Evolutionary conservation across 30 jellyfish, hydroid and myxozoan species (phyloP), one percentile per base, ranked within the genome.

Genomic region (Rhopilema esculentum): DNA sequence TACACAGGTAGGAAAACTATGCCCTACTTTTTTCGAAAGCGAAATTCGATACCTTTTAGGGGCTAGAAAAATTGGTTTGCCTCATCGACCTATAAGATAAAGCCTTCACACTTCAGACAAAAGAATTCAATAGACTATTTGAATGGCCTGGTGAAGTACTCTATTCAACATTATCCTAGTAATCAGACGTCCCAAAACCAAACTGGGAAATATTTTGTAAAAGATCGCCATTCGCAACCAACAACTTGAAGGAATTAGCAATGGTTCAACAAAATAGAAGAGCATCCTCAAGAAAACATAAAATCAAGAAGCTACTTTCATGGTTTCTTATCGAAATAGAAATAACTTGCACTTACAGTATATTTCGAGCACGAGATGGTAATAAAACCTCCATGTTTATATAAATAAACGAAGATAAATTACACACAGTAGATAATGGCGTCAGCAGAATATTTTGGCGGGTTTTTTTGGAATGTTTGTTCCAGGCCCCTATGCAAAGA

Each of bases 61-160:
- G 66, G 22, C 65, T 66, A 70, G 81, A 8, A 70, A 70, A 70
- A 70, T 8, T 70, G 66, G 48, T 7, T 17, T 19, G 17, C 19
- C 29, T 7, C 21, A 51, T 64, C 74, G 24, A 64, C 24, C 12
- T 29, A 17, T 17, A 64, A 7, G 20, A 8, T 17, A 68, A 68
- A 68, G 79, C 8, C 22, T 8, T 68, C 51, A 26, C 49, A 26
- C 51, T 53, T 12, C 29, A 0, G 0, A 70, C 81, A 70, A 70
- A 70, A 70, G 81, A 70, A 15, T 68, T 20, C 64, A 70, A 73
- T 4, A 33, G 69, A 33, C 18, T 73, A 30, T 33, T 33, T 30
- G 51, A 73, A 29, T 50, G 0, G 22, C 6, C 8, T 68, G 19
- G 15, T 53, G 29, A 25, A 70, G 81, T 1, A 1, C 8, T 70